Conservation (phyloP, 2,888 invertebrate genomes). For the Iphiclides podalirius region DNA sequence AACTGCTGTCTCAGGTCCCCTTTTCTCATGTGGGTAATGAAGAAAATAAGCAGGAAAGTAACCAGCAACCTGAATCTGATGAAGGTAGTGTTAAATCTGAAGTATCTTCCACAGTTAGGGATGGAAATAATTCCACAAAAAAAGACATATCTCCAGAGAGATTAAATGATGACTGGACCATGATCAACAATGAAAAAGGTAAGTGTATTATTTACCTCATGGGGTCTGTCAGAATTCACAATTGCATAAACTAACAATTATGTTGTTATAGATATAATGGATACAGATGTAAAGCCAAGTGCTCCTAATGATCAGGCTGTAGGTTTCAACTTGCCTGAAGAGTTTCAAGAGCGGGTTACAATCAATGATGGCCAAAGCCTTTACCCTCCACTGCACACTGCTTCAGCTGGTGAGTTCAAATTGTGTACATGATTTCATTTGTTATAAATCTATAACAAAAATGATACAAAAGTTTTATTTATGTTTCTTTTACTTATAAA, state of each 20-base stretch:
- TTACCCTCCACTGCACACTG: slow-evolving; percentile 59
- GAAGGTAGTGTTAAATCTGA: slow-evolving; percentile 29
- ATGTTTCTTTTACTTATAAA: too few species aligned
- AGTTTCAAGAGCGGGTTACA: slow-evolving; percentile 51
- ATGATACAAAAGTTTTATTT: too few species aligned
- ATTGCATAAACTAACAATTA: too few species aligned
- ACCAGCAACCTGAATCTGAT: slow-evolving; percentile 15
- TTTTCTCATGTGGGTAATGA: background rate
- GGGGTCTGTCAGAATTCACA: too few species aligned
- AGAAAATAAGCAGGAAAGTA: slow-evolving; percentile 2
- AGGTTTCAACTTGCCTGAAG: slow-evolving; percentile 56
- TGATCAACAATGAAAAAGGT: slow-evolving; percentile 67
- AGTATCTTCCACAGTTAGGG: slow-evolving; percentile 27
- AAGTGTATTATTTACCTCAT: too few species aligned
- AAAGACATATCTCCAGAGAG: slow-evolving; percentile 53
- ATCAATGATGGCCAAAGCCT: slow-evolving; percentile 43
- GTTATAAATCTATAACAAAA: slow-evolving; percentile 5
- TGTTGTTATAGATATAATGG: slow-evolving; percentile 50
- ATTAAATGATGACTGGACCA: slow-evolving; percentile 59
- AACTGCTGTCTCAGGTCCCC: background rate
- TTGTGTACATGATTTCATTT: too few species aligned
- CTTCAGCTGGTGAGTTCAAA: slow-evolving; percentile 55
- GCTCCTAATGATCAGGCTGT: slow-evolving; percentile 36
- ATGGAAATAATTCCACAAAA: slow-evolving; percentile 20
- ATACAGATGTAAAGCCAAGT: slow-evolving; percentile 34